Evolutionary conservation across 2,888 invertebrate species (phyloP), one percentile per base, ranked within the genome.

Genomic region (Agonopterix subpropinquella): DNA sequence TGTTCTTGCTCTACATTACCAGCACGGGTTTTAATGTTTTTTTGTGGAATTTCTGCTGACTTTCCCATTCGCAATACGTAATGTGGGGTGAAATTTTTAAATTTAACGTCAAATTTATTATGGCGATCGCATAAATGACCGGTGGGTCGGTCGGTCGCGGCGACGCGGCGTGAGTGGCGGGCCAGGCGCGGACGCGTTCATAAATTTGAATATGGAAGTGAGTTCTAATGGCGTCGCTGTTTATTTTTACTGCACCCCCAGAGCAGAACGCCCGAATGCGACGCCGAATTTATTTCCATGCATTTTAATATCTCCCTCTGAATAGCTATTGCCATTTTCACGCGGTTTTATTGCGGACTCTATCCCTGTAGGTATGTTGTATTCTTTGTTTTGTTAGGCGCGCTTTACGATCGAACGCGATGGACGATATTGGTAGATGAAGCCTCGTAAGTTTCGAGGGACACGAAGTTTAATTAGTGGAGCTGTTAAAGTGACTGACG

Each of bases 121-220:
- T 73, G 71, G 77, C 71, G 65, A 67, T 67, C 64, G 72, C 64
- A 67, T 71, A 73, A 75, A 76, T 77, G 76, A 70, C 74, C 71
- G 72, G 74, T 70, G 71, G 70, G 70, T 58, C 61, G 65, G 55
- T 59, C 56, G 61, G 39, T 37, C 18, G 18, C 28, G 28, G 28
- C 28, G 28, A 28, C 28, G 28, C 61, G 61, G 65, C 65, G 65
- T 62, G 65, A 62, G 65, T 56, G 64, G 61, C 58, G 58, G 61
- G 55, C 59, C 57, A 60, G 69, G 68, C 65, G 73, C 67, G 77
- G 76, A 78, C 84, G 80, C 80, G 80, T 85, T 87, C 85, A 86
- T 86, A 86, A 85, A 88, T 88, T 88, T 81, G 85, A 89, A 89
- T 89, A 90, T 90, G 89, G 89, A 89, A 90, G 90, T 89, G 89